A percentile compares a stretch with the other conserved stretches of the same genome.
Conservation (phyloP, 2,888 invertebrate species). For the Patella pellucida region DNA sequence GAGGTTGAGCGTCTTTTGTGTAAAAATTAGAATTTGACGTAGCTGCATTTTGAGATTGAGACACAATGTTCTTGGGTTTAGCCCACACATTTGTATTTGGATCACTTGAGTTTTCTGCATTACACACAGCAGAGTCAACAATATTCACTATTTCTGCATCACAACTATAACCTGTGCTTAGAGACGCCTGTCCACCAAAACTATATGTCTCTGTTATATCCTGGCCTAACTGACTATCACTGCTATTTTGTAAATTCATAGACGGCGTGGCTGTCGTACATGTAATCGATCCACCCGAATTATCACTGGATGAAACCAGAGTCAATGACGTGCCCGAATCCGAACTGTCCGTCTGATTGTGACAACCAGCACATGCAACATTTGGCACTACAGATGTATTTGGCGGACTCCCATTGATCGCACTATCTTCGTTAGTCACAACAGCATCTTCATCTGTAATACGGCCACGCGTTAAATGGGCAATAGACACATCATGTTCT, state of each 20-base stretch:
- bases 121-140: constrained; percentile 15
- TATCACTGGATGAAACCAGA: constrained; percentile 53
- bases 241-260: constrained; percentile 13
- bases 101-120: constrained; percentile 12
- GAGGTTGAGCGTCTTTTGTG: constrained; percentile 38
- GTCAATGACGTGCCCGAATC: constrained; percentile 42
- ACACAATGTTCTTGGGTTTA: background rate
- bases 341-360: constrained; percentile 33
- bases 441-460: constrained; percentile 12
- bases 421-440: constrained; percentile 12
- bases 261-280: constrained; percentile 18
- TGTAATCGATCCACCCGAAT: constrained; percentile 50
- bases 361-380: constrained; percentile 9
- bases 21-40: background rate
- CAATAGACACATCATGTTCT: constrained; percentile 1
- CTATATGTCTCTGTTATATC: constrained; percentile 14
- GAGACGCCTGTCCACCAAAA: constrained; percentile 10
- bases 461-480: background rate
- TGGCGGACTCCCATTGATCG: constrained; percentile 35
- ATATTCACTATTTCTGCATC: constrained; percentile 13
- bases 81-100: constrained; percentile 17
- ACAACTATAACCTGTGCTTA: constrained; percentile 15
- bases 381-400: constrained; percentile 36
- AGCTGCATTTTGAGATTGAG: background rate
- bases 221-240: constrained; percentile 23